These are phyloP conservation scores for Leucoptera coffeella DNA, from an alignment of 2,888 invertebrate species.

Conservation along the genomic window DNA sequence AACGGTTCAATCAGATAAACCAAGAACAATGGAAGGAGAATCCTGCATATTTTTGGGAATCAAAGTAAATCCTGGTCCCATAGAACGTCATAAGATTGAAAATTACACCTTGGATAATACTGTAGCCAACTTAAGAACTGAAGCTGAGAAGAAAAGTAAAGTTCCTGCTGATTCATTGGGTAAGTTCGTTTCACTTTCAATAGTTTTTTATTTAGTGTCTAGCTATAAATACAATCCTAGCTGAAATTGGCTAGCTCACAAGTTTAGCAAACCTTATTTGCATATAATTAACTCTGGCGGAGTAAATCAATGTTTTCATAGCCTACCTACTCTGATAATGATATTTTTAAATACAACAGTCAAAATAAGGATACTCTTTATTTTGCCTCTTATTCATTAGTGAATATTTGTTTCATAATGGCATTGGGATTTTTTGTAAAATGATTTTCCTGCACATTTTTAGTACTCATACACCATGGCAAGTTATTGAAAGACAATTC, in stretches of 20 bases:
- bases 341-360: too few species aligned
- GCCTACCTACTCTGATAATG: too few species aligned
- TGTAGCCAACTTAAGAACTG: slow-evolving; percentile 50
- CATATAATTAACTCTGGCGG: too few species aligned
- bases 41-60: slow-evolving; percentile 33
- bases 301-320: too few species aligned
- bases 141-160: slow-evolving; percentile 52
- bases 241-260: too few species aligned
- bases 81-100: slow-evolving; percentile 41
- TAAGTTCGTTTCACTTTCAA: slow-evolving; percentile 15
- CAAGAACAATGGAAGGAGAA: slow-evolving; percentile 19
- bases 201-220: too few species aligned
- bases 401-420: slow-evolving; percentile 1
- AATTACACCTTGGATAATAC: slow-evolving; percentile 57
- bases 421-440: slow-evolving; percentile 1
- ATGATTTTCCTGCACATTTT: too few species aligned
- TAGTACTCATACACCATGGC: slow-evolving; percentile 69
- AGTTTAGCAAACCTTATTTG: too few species aligned
- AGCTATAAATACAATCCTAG: too few species aligned
- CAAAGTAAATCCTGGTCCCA: slow-evolving; percentile 39
- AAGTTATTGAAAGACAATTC: slow-evolving; percentile 56
- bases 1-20: too few species aligned
- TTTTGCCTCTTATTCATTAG: too few species aligned
- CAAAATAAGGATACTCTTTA: too few species aligned
- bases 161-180: slow-evolving; percentile 53